phyloP scores from a whole-genome alignment of 2,888 invertebrate species.

The Pteria penguin region DNA sequence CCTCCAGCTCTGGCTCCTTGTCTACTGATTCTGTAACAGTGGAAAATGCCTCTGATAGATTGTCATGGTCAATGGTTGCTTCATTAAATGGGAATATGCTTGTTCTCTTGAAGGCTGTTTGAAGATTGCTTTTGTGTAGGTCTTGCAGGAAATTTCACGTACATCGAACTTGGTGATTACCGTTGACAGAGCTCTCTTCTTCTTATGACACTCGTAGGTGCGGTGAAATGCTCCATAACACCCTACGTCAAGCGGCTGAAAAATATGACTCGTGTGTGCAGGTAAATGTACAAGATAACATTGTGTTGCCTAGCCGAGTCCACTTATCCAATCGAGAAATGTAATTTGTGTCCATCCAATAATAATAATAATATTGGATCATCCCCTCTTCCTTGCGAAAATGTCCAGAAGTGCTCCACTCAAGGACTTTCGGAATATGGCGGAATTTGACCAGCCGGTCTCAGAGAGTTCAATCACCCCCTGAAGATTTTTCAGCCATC shows the following conservation, averaged over 20 bases:
- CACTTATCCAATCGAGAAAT: conserved; percentile 10
- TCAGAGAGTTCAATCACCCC: conserved; percentile 28
- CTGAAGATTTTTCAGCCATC: conserved; percentile 25
- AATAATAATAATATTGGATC: conserved; percentile 27
- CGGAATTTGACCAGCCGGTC: conserved; percentile 43
- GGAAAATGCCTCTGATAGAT: no score
- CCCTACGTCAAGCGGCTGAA: conserved; percentile 19
- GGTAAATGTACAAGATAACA: conserved; percentile 21
- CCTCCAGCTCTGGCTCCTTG: no score
- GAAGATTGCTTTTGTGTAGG: conserved; percentile 24
- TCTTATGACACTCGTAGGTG: conserved; percentile 23
- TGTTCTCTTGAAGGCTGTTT: conserved; percentile 20
- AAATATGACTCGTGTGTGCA: conserved; percentile 24
- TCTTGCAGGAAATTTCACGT: neutral
- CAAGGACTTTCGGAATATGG: conserved; percentile 36
- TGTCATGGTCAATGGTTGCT: no score
- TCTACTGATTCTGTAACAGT: no score
- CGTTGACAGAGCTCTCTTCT: conserved; percentile 2
- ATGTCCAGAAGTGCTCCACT: conserved; percentile 38
- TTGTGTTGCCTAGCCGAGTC: conserved; percentile 11
- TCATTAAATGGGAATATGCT: conserved; percentile 29
- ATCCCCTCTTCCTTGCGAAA: conserved; percentile 18
- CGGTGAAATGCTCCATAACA: conserved; percentile 25
- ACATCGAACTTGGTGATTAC: conserved; percentile 17
- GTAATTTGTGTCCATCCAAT: conserved; percentile 18